Percentiles rank a stretch among this genome's conserved stretches.
Evolutionary conservation across 2,113 vertebrate genomes (phyloP).

Genomic region (Collichthys lucidus): DNA sequence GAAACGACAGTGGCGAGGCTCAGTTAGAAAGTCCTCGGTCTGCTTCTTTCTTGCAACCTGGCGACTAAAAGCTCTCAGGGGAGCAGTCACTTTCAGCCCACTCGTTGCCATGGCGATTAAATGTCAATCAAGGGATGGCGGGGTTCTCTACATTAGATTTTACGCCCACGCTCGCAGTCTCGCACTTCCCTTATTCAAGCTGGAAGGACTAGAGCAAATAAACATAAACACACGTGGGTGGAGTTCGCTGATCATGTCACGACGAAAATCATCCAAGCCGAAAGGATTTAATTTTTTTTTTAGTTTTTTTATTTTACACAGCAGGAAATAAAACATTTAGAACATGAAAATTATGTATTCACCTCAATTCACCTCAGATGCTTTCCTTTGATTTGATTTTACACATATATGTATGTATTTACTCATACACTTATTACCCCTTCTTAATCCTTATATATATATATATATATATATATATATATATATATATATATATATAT

Average conservation of each 20-base stretch:
- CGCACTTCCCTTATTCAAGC: slow-evolving; percentile 39
- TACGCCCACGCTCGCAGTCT: slow-evolving; percentile 64
- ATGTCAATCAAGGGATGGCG: slow-evolving; percentile 75
- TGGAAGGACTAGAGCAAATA: slow-evolving; percentile 46
- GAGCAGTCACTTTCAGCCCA: slow-evolving; percentile 58
- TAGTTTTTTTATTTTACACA: neutral
- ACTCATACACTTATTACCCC: neutral
- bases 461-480: too few species aligned
- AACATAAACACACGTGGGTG: slow-evolving; percentile 62
- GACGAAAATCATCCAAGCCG: slow-evolving; percentile 28
- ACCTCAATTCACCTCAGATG: slow-evolving; percentile 13
- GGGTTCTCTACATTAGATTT: slow-evolving; percentile 59
- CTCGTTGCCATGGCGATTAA: slow-evolving; percentile 79
- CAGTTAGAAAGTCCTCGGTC: slow-evolving; percentile 30
- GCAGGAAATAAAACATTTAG: slow-evolving; percentile 14
- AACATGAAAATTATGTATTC: slow-evolving; percentile 17
- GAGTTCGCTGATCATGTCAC: slow-evolving; percentile 46
- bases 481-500: too few species aligned
- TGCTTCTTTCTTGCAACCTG: slow-evolving; percentile 46
- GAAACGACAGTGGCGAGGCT: slow-evolving; percentile 8
- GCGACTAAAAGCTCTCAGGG: slow-evolving; percentile 66
- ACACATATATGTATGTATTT: too few species aligned
- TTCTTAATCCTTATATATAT: neutral
- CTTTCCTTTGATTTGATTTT: neutral
- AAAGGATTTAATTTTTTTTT: slow-evolving; percentile 7